phyloP scores from a whole-genome alignment of 2,113 vertebrate genomes.

The Siphamia tubifer region DNA sequence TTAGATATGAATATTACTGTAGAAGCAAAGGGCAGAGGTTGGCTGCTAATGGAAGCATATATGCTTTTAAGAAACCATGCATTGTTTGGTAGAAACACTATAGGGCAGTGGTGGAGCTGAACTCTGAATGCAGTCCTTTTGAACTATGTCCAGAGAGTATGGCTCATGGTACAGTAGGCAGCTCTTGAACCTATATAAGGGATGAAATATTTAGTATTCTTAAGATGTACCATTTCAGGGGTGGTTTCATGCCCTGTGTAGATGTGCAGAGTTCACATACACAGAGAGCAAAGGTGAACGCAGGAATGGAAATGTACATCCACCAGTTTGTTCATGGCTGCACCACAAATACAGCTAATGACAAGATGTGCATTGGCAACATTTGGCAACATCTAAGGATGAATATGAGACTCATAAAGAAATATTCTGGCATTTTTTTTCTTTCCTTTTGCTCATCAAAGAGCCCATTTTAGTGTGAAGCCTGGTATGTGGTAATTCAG shows the following conservation, averaged over 20 bases:
- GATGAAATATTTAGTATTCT: conserved; percentile 52
- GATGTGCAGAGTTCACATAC: conserved; percentile 28
- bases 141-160: conserved; percentile 4
- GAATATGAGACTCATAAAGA: background rate
- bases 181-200: conserved; percentile 17
- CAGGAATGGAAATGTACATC: conserved; percentile 26
- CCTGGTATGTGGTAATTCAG: conserved; percentile 39
- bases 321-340: background rate
- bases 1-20: background rate
- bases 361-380: background rate
- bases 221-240: conserved; percentile 13
- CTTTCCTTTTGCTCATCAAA: conserved; percentile 12
- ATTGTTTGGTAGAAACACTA: background rate
- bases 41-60: background rate
- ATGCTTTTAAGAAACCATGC: background rate
- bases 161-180: background rate
- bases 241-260: conserved; percentile 15
- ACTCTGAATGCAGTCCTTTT: conserved; percentile 6
- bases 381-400: background rate
- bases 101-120: background rate
- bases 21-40: background rate
- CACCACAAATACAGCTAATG: conserved; percentile 29
- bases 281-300: conserved; percentile 6
- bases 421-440: background rate
- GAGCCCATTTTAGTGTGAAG: background rate